Conservation (phyloP, 1,140 invertebrate species). For the Monochamus saltuarius region DNA sequence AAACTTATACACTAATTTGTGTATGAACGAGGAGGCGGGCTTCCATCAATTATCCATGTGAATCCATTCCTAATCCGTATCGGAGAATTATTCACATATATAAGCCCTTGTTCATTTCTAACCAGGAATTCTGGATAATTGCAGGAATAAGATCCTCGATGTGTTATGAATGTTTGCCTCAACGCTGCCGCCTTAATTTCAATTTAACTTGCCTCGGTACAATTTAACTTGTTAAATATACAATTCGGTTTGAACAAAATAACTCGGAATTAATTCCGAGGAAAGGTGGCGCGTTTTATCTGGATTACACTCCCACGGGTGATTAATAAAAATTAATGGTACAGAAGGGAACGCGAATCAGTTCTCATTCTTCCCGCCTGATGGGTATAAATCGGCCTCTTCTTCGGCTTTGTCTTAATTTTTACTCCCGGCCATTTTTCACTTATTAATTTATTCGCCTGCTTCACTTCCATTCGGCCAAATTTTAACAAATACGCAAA, state of each 20-base stretch:
- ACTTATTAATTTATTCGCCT: too few relatives aligned
- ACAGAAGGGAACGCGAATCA: too few relatives aligned
- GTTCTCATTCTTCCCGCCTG: too few relatives aligned
- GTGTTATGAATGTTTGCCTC: slow-evolving; percentile 30
- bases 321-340: too few relatives aligned
- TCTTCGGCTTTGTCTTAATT: too few relatives aligned
- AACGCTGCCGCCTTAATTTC: slow-evolving; percentile 33
- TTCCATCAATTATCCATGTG: slow-evolving; percentile 13
- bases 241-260: slow-evolving; percentile 30
- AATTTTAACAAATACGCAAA: too few relatives aligned
- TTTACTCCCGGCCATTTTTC: too few relatives aligned
- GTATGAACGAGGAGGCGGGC: slow-evolving; percentile 7
- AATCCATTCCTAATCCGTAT: slow-evolving; percentile 13
- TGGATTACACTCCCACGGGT: background rate
- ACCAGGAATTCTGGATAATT: slow-evolving; percentile 11
- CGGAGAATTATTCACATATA: slow-evolving; percentile 12
- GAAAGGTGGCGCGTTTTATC: slow-evolving; percentile 11
- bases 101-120: slow-evolving; percentile 13
- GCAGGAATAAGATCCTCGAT: slow-evolving; percentile 14
- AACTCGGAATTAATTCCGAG: slow-evolving; percentile 32
- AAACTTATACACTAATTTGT: slow-evolving; percentile 9
- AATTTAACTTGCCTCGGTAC: slow-evolving; percentile 35
- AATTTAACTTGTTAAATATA: slow-evolving; percentile 37
- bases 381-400: too few relatives aligned
- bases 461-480: too few relatives aligned